Percentiles rank a stretch among this genome's conserved stretches.
Evolutionary conservation across 2,888 invertebrate species (phyloP).

Genomic region (Limnephilus rhombicus): DNA sequence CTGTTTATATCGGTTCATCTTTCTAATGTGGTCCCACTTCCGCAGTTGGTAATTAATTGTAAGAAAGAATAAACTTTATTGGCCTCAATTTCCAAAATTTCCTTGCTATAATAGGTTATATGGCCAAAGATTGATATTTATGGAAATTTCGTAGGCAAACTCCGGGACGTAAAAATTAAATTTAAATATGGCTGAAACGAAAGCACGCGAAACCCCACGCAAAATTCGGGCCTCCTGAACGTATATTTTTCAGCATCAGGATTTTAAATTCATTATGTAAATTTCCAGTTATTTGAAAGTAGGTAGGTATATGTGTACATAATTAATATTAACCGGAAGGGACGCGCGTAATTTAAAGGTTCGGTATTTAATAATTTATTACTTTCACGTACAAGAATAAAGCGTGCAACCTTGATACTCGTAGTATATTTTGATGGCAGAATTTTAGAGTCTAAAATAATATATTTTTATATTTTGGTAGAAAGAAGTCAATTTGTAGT

Average conservation of each 20-base stretch:
- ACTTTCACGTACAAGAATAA: not conserved
- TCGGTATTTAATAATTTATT: not conserved
- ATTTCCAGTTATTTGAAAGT: not conserved
- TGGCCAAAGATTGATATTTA: constrained; percentile 22
- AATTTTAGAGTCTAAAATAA: not conserved
- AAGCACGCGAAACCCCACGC: not conserved
- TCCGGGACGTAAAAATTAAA: constrained; percentile 3
- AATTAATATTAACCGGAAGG: not conserved
- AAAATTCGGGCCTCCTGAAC: not conserved
- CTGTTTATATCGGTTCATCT: not conserved
- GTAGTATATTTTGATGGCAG: not conserved
- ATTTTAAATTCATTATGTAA: not conserved
- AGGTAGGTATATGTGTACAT: not conserved
- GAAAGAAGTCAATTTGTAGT: too few relatives aligned
- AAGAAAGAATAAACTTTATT: not conserved
- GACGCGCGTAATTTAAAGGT: not conserved
- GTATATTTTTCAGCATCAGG: not conserved
- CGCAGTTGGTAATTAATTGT: not conserved
- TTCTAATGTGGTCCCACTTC: not conserved
- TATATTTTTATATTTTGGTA: too few relatives aligned
- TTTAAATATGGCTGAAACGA: not conserved
- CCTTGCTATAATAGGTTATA: not conserved
- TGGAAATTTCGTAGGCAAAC: constrained; percentile 5
- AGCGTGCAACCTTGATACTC: not conserved
- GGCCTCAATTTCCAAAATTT: not conserved